Conservation (phyloP, 1,140 invertebrate genomes). For the Sitophilus oryzae region DNA sequence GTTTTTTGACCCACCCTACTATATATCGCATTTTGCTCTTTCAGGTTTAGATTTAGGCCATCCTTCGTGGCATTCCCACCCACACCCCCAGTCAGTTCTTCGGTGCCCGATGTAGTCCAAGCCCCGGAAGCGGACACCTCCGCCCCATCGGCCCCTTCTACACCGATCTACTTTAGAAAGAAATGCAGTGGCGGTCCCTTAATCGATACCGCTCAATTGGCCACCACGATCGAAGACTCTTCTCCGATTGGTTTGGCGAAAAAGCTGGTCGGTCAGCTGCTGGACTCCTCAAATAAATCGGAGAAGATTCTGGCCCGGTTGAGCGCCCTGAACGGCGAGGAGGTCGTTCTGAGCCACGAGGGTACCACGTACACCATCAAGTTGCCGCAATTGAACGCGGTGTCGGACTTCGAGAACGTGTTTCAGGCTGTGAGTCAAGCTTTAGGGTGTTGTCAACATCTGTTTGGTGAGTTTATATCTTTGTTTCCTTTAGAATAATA, state of each 20-base stretch:
- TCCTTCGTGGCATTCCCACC: conserved; percentile 30
- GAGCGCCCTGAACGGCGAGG: conserved; percentile 37
- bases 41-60: conserved; percentile 38
- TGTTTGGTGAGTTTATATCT: conserved; percentile 41
- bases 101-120: conserved; percentile 32
- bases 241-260: conserved; percentile 43
- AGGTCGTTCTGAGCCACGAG: conserved; percentile 36
- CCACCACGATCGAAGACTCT: conserved; percentile 44
- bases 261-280: conserved; percentile 33
- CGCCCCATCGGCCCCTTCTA: conserved; percentile 45
- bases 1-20: too few species aligned
- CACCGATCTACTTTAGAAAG: conserved; percentile 43
- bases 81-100: conserved; percentile 27
- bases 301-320: conserved; percentile 37
- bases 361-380: conserved; percentile 40
- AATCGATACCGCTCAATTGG: conserved; percentile 44
- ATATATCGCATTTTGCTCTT: too few species aligned
- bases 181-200: conserved; percentile 47
- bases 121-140: conserved; percentile 45
- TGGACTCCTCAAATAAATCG: conserved; percentile 36
- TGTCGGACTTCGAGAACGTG: conserved; percentile 33
- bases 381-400: conserved; percentile 33
- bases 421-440: conserved; percentile 32
- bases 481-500: too few species aligned
- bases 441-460: conserved; percentile 38